Base-by-base conservation (phyloP, 1,140 invertebrate genomes). In the Lithobius niger region DNA sequence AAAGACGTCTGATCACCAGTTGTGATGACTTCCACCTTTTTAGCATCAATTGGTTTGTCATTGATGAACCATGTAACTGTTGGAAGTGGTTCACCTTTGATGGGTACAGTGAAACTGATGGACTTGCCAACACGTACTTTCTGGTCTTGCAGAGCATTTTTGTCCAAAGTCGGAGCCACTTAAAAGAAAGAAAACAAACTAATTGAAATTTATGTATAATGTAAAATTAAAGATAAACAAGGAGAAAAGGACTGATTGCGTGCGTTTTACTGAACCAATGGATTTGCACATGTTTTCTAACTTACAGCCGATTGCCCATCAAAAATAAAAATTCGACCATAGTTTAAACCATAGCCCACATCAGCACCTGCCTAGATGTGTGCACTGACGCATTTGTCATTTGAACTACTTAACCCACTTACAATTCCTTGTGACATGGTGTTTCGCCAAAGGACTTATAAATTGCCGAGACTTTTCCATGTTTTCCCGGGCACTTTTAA, bases 41-140 rank as follows among this genome's bases (percentile, higher is more conserved):
- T 74, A 36, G 71, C 64, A 15, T 76, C 69, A 24, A 90, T 76
- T 6, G 80, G 74, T 62, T 85, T 82, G 45, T 84, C 87, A 69
- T 96, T 89, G 57, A 91, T 80, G 26, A 81, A 81, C 96, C 96
- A 99, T 67, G 81, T 85, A n/a, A 83, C 82, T 10, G 76, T 81
- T 1, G 86, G 86, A 65, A 81, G 82, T 15, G 76, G 76, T 40
- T 74, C 73, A 6, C 76, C 76, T 54, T 67, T 64, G 57, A 96
- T 89, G 19, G 90, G 89, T 56, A 96, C 82, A 52, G 81, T 83
- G 71, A 86, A 95, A 57, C 81, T 82, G 59, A 96, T 87, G 45
- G 87, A 84, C 60, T 92, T 87, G 51, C 92, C 92, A 52, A 88
- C 92, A 63, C 83, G 82, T 1, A 97, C 88, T 26, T 84, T 84